Evolutionary conservation across 2,113 vertebrate genomes (phyloP).

Genomic region (Phoenicopterus ruber): DNA sequence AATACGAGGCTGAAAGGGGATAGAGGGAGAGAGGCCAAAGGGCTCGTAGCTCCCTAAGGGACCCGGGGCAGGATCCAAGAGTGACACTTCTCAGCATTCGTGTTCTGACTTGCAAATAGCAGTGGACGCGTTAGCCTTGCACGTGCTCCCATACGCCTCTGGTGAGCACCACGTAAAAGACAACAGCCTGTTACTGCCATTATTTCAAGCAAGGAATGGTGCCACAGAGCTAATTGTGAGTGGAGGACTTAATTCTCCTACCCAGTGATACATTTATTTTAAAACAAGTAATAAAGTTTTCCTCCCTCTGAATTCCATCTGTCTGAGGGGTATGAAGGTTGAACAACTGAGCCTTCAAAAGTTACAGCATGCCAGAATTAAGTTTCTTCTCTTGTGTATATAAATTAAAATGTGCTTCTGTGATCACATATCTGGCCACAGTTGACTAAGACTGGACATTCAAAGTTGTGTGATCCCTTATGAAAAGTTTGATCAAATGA

Average conservation of each 20-base stretch:
- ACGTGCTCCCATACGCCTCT: background rate
- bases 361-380: background rate
- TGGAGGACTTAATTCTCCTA: conserved; percentile 37
- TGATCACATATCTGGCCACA: background rate
- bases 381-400: background rate
- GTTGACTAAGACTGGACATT: background rate
- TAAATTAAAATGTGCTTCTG: background rate
- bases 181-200: background rate
- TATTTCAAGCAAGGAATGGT: background rate
- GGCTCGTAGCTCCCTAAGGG: background rate
- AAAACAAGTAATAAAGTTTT: conserved; percentile 35
- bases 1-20: background rate
- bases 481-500: background rate
- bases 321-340: conserved; percentile 43
- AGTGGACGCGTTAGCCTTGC: fast-evolving
- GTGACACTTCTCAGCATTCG: background rate
- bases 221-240: background rate
- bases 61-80: background rate
- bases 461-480: background rate
- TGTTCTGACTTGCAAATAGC: background rate
- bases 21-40: background rate
- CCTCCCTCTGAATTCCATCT: conserved; percentile 56
- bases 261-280: conserved; percentile 48
- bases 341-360: background rate
- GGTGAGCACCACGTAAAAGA: background rate